Conservation (phyloP, 2,888 invertebrate species). For the Scotopteryx bipunctaria region DNA sequence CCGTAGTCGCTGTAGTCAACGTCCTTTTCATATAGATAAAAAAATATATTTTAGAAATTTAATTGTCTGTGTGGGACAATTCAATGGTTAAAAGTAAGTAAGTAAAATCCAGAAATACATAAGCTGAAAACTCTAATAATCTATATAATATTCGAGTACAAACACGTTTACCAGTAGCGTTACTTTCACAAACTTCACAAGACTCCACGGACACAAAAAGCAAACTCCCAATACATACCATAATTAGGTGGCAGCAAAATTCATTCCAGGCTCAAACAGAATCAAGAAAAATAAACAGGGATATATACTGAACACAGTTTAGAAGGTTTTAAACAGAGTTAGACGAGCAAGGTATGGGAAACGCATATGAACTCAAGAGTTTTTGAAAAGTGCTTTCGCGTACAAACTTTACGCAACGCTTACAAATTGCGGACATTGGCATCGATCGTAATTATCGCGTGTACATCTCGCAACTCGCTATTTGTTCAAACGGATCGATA, state of each 20-base stretch:
- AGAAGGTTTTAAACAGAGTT: not conserved
- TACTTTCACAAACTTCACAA: conserved; percentile 14
- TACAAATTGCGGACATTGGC: no score
- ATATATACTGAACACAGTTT: conserved; percentile 35
- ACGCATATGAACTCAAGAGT: not conserved
- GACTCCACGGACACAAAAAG: conserved; percentile 19
- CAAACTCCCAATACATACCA: conserved; percentile 58
- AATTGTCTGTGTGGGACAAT: no score
- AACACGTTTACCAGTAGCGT: not conserved
- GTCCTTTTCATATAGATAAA: no score
- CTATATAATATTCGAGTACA: not conserved
- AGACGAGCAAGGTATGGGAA: conserved; percentile 5
- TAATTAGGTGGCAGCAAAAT: conserved; percentile 38
- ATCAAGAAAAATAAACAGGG: conserved; percentile 47
- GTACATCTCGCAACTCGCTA: no score
- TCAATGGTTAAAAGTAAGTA: no score
- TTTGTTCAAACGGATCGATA: no score
- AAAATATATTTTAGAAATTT: no score
- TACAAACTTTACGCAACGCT: no score
- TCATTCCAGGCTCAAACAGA: conserved; percentile 68
- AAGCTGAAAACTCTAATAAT: not conserved
- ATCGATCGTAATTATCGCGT: no score
- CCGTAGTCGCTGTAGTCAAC: no score
- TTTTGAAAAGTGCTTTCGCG: not conserved
- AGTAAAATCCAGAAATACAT: conserved; percentile 45